Percentiles rank a stretch among this genome's conserved stretches.
phyloP scores from a whole-genome alignment of 2,888 invertebrate genomes.

The Mantis religiosa region DNA sequence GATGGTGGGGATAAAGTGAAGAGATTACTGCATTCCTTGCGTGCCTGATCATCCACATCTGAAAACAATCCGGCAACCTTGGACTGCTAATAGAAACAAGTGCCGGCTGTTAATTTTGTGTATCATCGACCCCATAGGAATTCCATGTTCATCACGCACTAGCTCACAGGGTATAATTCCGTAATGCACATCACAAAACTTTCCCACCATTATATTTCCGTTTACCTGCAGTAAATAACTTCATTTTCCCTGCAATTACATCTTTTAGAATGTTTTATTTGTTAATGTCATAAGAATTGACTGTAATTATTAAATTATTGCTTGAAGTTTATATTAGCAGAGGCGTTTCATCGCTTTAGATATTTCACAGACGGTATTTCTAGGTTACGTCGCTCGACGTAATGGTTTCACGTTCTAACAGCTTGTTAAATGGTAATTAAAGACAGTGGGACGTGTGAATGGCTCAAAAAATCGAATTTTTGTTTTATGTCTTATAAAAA shows the following conservation, averaged over 20 bases:
- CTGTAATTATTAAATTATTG: too few relatives aligned
- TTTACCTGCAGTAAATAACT: neutral
- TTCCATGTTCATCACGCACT: neutral
- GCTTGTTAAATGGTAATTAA: too few relatives aligned
- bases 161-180: neutral
- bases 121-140: neutral
- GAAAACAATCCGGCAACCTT: slow-evolving; percentile 14
- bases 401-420: too few relatives aligned
- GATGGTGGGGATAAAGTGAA: neutral
- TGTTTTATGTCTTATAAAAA: too few relatives aligned
- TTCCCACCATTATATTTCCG: neutral
- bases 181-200: neutral
- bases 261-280: too few relatives aligned
- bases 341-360: too few relatives aligned
- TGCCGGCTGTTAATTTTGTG: neutral
- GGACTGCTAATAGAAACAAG: neutral
- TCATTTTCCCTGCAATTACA: neutral
- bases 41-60: slow-evolving; percentile 7
- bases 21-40: slow-evolving; percentile 1
- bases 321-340: too few relatives aligned
- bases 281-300: too few relatives aligned
- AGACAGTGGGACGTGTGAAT: too few relatives aligned
- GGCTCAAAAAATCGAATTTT: too few relatives aligned
- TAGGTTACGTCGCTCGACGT: too few relatives aligned
- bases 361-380: too few relatives aligned